These are phyloP conservation scores for Lydus trimaculatus DNA, from an alignment of 2,888 invertebrate species.

Conservation along the genomic window DNA sequence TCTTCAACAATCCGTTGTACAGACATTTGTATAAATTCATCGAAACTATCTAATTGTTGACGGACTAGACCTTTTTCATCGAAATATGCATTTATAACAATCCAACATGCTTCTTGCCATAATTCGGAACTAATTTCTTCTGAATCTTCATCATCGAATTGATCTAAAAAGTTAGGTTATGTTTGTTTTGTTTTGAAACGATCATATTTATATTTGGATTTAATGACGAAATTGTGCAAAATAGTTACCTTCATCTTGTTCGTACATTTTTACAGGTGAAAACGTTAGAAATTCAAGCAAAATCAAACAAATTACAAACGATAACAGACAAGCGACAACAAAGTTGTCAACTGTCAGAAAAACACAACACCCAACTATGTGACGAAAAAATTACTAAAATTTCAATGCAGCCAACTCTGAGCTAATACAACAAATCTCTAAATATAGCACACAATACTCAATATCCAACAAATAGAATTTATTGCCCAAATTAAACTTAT, in stretches of 20 bases:
- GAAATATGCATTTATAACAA: conserved; percentile 99
- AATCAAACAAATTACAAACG: too few relatives aligned
- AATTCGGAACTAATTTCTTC: conserved; percentile 97
- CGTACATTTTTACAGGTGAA: conserved; percentile 49
- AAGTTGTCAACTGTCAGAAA: background rate
- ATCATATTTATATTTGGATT: conserved; percentile 22
- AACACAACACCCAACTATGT: too few relatives aligned
- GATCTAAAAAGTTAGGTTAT: conserved; percentile 44
- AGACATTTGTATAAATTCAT: conserved; percentile 99
- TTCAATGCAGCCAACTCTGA: too few relatives aligned
- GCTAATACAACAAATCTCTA: too few relatives aligned
- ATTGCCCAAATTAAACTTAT: too few relatives aligned
- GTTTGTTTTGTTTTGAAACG: background rate
- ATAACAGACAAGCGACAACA: background rate
- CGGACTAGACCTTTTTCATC: conserved; percentile 99
- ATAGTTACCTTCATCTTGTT: conserved; percentile 55
- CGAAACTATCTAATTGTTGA: conserved; percentile 98
- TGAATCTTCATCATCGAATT: conserved; percentile 84
- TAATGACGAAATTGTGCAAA: conserved; percentile 2
- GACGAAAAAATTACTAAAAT: too few relatives aligned
- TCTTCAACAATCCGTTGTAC: conserved; percentile 99
- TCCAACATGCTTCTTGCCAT: conserved; percentile 99
- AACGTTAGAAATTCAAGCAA: background rate
- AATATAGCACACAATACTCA: too few relatives aligned
- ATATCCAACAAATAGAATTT: too few relatives aligned